phyloP scores from a whole-genome alignment of 2,113 vertebrate genomes.

The Nothobranchius furzeri region DNA sequence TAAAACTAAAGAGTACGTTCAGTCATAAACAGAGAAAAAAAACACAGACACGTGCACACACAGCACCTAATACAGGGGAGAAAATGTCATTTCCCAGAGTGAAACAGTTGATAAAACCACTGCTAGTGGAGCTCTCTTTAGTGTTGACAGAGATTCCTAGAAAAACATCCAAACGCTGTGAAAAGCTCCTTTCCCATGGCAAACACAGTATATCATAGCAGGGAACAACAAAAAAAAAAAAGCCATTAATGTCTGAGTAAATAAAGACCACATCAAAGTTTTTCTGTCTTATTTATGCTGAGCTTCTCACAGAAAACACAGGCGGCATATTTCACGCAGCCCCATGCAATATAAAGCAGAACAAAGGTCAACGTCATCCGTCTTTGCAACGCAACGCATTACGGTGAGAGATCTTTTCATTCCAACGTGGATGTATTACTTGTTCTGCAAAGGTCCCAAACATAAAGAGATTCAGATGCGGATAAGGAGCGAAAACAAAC shows the following conservation, averaged over 20 bases:
- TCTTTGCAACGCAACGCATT: constrained; percentile 37
- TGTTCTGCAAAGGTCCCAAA: constrained; percentile 47
- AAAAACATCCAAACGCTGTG: constrained; percentile 42
- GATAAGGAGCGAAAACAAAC: not conserved
- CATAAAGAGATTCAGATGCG: constrained; percentile 46
- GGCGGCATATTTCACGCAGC: constrained; percentile 34
- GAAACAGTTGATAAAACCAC: constrained; percentile 42
- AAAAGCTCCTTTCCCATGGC: constrained; percentile 26
- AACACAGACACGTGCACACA: constrained; percentile 1
- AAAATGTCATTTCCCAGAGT: constrained; percentile 48
- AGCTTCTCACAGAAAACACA: constrained; percentile 31
- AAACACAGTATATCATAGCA: constrained; percentile 32
- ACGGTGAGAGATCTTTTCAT: constrained; percentile 59
- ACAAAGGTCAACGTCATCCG: constrained; percentile 60
- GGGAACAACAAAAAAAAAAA: constrained; percentile 4
- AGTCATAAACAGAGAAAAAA: not conserved
- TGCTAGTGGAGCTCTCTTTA: constrained; percentile 34
- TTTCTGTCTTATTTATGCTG: constrained; percentile 52
- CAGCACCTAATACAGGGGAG: constrained; percentile 12
- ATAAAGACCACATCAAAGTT: constrained; percentile 53
- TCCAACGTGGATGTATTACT: constrained; percentile 43
- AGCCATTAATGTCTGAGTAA: constrained; percentile 55
- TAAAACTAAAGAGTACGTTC: constrained; percentile 17
- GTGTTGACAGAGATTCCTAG: constrained; percentile 36
- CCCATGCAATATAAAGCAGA: constrained; percentile 39